These are phyloP conservation scores for Morus bassanus DNA, from an alignment of 2,797 vertebrate genomes.

Conservation along the genomic window DNA sequence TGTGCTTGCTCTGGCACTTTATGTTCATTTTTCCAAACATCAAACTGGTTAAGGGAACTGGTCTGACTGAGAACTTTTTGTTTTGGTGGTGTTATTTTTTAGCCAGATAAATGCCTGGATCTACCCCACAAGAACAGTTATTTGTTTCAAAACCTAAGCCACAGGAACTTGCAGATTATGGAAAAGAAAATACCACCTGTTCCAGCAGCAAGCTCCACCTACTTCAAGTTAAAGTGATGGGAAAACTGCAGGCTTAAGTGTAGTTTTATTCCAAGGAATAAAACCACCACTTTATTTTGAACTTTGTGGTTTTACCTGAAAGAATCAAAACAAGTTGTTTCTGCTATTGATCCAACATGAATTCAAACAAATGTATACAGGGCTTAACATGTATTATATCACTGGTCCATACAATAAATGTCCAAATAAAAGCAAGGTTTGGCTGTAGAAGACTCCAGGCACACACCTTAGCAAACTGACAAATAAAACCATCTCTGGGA, in stretches of 20 bases:
- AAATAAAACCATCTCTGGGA: background rate
- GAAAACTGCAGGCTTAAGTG: background rate
- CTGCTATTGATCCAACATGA: background rate
- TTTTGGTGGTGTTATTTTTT: background rate
- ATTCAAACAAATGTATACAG: background rate
- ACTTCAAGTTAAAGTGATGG: background rate
- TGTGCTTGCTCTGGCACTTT: background rate
- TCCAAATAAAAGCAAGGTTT: background rate
- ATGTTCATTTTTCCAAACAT: background rate
- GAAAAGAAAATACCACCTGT: background rate
- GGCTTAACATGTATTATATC: background rate
- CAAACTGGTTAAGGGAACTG: background rate
- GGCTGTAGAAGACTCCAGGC: background rate
- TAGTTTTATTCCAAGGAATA: background rate
- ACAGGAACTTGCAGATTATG: background rate
- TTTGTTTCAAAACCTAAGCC: background rate
- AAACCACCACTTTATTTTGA: background rate
- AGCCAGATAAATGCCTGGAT: background rate
- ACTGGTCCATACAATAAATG: background rate
- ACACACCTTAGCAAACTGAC: background rate
- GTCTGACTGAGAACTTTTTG: background rate
- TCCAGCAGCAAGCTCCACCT: background rate
- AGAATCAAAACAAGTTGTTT: background rate
- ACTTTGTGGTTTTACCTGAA: background rate
- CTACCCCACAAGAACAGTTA: background rate